Conservation (phyloP, 2,113 vertebrate genomes). For the Lepus europaeus region DNA sequence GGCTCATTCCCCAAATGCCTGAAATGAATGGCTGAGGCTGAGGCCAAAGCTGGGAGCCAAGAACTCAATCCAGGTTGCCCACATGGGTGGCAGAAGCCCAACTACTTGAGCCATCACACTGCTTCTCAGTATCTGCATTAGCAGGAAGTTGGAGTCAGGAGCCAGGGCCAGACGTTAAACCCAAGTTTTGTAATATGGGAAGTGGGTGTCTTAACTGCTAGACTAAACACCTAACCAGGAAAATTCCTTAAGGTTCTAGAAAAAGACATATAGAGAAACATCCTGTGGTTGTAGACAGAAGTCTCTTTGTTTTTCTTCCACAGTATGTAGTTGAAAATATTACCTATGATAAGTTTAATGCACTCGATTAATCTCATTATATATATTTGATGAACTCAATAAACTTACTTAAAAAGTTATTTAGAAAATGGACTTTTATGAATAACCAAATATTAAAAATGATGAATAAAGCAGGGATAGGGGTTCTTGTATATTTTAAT, state of each 20-base stretch:
- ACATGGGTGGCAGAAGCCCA: no score
- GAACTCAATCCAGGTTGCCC: no score
- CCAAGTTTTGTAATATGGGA: no score
- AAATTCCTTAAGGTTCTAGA: not conserved
- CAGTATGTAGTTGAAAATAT: not conserved
- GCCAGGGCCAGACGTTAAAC: no score
- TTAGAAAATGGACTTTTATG: not conserved
- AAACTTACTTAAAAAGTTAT: conserved; percentile 4
- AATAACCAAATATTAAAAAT: not conserved
- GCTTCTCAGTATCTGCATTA: no score
- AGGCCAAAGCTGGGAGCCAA: no score
- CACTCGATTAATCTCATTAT: not conserved
- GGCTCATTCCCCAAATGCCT: no score
- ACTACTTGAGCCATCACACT: no score
- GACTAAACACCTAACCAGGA: no score
- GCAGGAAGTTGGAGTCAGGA: no score
- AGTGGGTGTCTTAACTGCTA: no score
- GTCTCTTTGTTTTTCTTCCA: not conserved
- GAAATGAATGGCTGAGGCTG: no score
- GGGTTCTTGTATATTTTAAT: not conserved
- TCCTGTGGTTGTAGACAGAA: not conserved
- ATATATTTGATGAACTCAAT: not conserved
- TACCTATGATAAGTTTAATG: not conserved
- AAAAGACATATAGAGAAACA: conserved; percentile 28
- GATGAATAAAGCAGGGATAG: not conserved